Evolutionary conservation across 2,797 vertebrate genomes (phyloP).

Genomic region (Sibirionetta formosa): DNA sequence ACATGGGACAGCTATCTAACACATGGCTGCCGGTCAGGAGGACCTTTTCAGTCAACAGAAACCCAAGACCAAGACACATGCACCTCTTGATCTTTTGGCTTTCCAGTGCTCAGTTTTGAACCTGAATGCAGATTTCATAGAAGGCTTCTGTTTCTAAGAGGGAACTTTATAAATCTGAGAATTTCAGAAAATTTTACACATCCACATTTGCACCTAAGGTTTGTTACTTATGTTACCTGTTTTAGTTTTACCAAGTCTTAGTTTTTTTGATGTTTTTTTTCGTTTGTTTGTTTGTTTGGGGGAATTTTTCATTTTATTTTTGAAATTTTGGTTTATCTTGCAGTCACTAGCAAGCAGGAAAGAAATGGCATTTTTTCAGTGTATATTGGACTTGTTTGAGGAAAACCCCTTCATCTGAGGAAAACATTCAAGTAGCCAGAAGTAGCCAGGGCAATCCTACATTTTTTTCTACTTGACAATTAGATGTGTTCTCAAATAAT

Average conservation of each 20-base stretch:
- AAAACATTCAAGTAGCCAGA: not conserved
- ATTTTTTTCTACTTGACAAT: not conserved
- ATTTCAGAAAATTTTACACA: not conserved
- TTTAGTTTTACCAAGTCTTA: not conserved
- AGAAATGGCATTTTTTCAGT: not conserved
- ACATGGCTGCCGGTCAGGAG: not conserved
- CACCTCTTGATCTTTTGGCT: not conserved
- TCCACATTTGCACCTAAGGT: not conserved
- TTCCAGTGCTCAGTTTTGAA: not conserved
- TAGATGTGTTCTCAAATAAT: not conserved
- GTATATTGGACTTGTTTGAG: not conserved
- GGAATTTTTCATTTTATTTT: not conserved
- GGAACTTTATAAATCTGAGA: not conserved
- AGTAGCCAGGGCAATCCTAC: not conserved
- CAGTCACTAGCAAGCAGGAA: not conserved
- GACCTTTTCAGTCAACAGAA: not conserved
- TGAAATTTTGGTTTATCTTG: not conserved
- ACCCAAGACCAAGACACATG: not conserved
- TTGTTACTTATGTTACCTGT: not conserved
- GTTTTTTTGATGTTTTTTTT: not conserved
- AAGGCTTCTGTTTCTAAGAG: not conserved
- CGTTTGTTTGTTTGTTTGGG: too few species aligned
- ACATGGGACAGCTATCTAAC: not conserved
- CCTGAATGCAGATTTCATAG: not conserved
- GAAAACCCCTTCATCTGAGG: not conserved